phyloP scores from a whole-genome alignment of 2,797 vertebrate species.

The Sarcophilus harrisii region DNA sequence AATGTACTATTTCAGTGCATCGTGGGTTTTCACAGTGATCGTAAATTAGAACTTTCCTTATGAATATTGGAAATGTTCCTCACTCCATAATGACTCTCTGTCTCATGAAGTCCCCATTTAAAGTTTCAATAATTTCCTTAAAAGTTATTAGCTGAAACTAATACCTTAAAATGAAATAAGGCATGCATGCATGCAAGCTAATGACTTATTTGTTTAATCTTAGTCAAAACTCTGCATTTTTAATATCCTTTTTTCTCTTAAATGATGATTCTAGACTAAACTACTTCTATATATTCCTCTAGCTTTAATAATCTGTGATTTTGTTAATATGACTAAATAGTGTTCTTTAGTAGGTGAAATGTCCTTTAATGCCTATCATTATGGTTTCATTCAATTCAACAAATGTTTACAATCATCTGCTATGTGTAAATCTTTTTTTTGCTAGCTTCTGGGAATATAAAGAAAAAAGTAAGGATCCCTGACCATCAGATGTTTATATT shows the following conservation, averaged over 20 bases:
- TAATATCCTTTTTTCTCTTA: background rate
- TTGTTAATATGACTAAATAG: background rate
- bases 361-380: background rate
- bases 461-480: background rate
- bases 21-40: conserved; percentile 79
- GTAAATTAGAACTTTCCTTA: conserved; percentile 77
- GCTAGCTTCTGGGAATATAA: background rate
- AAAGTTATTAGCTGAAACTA: conserved; percentile 41
- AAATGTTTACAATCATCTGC: background rate
- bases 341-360: background rate
- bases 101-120: conserved; percentile 62
- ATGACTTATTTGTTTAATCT: background rate
- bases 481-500: background rate
- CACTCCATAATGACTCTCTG: conserved; percentile 63
- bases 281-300: background rate
- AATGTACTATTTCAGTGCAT: conserved; percentile 78
- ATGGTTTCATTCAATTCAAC: background rate
- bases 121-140: conserved; percentile 46
- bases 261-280: conserved; percentile 1
- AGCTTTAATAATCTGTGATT: background rate
- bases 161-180: conserved; percentile 49
- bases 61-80: conserved; percentile 68
- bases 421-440: background rate
- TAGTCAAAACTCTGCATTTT: background rate
- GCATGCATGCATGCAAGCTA: background rate